Evolutionary conservation across 2,113 vertebrate genomes (phyloP).

Genomic region (Triplophysa siluroides): DNA sequence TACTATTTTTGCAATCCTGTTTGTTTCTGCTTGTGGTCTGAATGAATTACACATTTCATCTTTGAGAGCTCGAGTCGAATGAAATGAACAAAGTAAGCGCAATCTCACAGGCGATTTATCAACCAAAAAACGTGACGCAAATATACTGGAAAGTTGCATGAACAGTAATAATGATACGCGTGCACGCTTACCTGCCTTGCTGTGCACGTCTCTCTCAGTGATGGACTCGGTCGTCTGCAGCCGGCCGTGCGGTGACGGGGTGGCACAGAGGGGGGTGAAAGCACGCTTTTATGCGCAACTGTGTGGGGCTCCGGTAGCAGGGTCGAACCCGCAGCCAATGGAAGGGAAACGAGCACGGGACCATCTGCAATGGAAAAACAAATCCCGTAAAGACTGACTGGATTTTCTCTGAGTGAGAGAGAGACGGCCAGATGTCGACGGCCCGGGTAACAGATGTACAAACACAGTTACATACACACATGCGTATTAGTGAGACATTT

Average conservation of each 20-base stretch:
- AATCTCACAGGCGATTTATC: no score
- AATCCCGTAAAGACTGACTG: slow-evolving; percentile 75
- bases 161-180: not conserved
- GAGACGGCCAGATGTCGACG: slow-evolving; percentile 67
- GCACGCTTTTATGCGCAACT: slow-evolving; percentile 65
- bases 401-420: slow-evolving; percentile 63
- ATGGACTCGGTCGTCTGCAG: not conserved
- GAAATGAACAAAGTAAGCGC: no score
- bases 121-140: no score
- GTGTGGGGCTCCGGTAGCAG: slow-evolving; percentile 53
- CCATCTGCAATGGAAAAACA: slow-evolving; percentile 80
- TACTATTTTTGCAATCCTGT: no score
- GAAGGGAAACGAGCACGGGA: slow-evolving; percentile 69
- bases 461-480: slow-evolving; percentile 38
- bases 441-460: slow-evolving; percentile 67
- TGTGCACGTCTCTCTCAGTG: not conserved
- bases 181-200: slow-evolving; percentile 13
- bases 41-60: no score
- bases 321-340: slow-evolving; percentile 66
- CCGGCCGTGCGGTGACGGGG: not conserved
- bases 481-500: not conserved
- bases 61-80: no score
- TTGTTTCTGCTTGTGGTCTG: no score
- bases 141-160: not conserved
- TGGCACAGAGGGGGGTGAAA: slow-evolving; percentile 34